Evolutionary conservation across 2,113 vertebrate species (phyloP), one percentile per base, ranked within the genome.

Genomic region (Coptodon bakossiorum): DNA sequence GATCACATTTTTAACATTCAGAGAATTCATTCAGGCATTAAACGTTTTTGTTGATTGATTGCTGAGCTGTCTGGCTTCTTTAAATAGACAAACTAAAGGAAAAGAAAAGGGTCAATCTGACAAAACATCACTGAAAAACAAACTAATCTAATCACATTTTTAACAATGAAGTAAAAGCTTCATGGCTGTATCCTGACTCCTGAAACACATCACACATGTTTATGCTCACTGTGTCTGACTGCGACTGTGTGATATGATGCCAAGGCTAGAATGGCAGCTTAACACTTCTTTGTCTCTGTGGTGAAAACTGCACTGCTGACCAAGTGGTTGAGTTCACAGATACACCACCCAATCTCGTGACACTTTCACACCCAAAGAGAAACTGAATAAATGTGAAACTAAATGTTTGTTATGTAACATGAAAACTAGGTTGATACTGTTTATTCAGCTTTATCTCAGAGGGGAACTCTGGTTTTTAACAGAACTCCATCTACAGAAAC

Each of bases 1-100:
- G 56, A 59, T 29, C 3, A 29, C 56, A 59, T 7, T 29, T 59
- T 59, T 59, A 59, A 5, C 56, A 16, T 57, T 57, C 0, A 57
- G 56, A 57, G 24, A 57, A 57, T 13, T 57, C 56, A 57, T 16
- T 57, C 56, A 57, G 56, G 56, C 56, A 57, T 57, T 57, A 57
- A 14, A 57, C 4, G 0, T 8, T 53, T 57, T 57, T 57, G 22
- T 27, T 29, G 54, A 0, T 0, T 59, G 54, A 57, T 57, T 57
- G 24, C 27, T 27, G 54, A 57, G 54, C 24, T 57, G 24, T 57
- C 56, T 59, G 27, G 27, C 7, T 16, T 16, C 56, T 59, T 59
- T 59, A 59, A 59, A 29, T 59, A 59, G 56, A 59, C 1, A 59
- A 59, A 59, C 56, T 6, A 59, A 5, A 59, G 56, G 4, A 16